Percentiles rank a stretch among this genome's conserved stretches.
phyloP scores from a whole-genome alignment of 1,140 invertebrate species.

The Sitophilus oryzae region DNA sequence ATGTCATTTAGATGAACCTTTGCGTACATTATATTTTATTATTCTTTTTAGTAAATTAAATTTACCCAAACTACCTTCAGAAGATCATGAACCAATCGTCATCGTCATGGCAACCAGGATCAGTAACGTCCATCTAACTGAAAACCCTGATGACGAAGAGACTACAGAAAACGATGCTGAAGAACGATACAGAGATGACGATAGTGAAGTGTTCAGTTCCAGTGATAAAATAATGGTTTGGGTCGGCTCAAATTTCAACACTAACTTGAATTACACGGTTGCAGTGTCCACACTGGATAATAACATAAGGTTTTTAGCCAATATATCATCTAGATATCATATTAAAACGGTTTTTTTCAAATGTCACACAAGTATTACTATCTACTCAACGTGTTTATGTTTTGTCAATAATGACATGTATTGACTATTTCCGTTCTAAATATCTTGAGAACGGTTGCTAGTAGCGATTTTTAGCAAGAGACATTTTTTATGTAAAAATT shows the following conservation, averaged over 20 bases:
- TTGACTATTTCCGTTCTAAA: no score
- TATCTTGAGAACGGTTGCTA: no score
- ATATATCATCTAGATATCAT: not conserved
- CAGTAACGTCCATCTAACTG: not conserved
- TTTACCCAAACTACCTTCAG: not conserved
- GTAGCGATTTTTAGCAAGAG: no score
- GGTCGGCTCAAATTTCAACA: constrained; percentile 31
- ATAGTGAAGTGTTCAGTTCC: constrained; percentile 7
- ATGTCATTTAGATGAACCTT: not conserved
- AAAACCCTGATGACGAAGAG: not conserved
- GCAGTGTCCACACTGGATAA: constrained; percentile 32
- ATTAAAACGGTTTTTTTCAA: no score
- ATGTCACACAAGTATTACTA: no score
- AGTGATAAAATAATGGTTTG: constrained; percentile 29
- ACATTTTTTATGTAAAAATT: no score
- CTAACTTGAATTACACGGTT: constrained; percentile 31
- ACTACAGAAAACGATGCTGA: not conserved
- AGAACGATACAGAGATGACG: not conserved
- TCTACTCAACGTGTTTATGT: no score
- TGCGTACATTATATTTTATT: not conserved
- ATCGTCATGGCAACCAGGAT: not conserved
- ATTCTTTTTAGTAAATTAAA: not conserved
- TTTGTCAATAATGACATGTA: no score
- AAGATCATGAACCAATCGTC: not conserved
- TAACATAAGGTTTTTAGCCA: constrained; percentile 25